These are phyloP conservation scores for Megathymus violae DNA, from an alignment of 1,140 invertebrate species.

Conservation along the genomic window DNA sequence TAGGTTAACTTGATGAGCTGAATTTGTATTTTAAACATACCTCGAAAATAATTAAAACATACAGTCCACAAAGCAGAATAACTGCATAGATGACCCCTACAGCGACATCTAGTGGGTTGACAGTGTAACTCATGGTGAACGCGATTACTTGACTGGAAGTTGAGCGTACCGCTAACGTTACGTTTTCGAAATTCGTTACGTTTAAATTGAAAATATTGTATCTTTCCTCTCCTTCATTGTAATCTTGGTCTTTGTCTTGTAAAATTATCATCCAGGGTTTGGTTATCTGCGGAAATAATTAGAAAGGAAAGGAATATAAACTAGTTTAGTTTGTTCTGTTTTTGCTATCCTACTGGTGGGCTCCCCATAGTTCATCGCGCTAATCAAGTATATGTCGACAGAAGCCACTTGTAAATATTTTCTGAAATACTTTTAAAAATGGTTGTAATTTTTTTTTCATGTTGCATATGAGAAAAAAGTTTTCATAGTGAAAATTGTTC, in stretches of 20 bases:
- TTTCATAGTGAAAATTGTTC: too few species aligned
- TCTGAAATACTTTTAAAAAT: too few species aligned
- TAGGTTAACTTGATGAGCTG: too few species aligned
- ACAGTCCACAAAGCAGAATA: constrained; percentile 89
- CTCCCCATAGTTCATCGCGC: too few species aligned
- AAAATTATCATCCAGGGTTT: constrained; percentile 44
- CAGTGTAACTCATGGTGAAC: constrained; percentile 85
- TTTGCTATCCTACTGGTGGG: too few species aligned
- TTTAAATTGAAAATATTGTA: constrained; percentile 25
- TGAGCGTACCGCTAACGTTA: constrained; percentile 33
- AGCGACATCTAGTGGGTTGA: constrained; percentile 86
- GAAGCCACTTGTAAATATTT: too few species aligned
- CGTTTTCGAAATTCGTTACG: not conserved
- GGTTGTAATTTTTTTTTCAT: too few species aligned
- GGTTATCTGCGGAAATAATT: too few species aligned
- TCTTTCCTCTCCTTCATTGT: constrained; percentile 46
- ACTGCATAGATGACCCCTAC: constrained; percentile 90
- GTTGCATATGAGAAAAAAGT: too few species aligned
- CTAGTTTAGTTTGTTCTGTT: not conserved
- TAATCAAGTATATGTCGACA: too few species aligned
- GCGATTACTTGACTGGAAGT: constrained; percentile 49
- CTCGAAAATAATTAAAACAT: constrained; percentile 94
- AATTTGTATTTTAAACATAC: constrained; percentile 84
- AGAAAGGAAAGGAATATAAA: constrained; percentile 21
- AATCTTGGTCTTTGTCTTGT: constrained; percentile 48